Evolutionary conservation across 2,113 vertebrate species (phyloP), one percentile per base, ranked within the genome.

Genomic region (Nettapus auritus): DNA sequence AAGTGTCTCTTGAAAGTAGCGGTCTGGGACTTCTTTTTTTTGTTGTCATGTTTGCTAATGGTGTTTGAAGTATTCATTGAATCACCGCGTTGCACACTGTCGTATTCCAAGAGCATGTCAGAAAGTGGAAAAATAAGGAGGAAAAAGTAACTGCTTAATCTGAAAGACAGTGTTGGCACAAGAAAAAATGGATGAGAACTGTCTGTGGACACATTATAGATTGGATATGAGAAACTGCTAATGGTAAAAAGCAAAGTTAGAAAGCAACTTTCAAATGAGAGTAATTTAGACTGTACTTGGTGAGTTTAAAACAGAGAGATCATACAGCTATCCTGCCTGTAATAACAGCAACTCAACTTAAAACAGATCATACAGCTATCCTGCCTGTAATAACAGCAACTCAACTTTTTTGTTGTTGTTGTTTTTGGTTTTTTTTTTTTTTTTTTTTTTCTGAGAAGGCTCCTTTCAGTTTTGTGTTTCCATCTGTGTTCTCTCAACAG

Each of bases 151-250:
- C 50, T 1, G 0, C 82, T 94, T 67, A 26, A 63, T 62, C 13
- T 50, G 52, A 77, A 60, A 64, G 33, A 23, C 29, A 19, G 5
- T 2, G 11, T 19, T 86, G 33, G 55, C 28, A 20, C 34, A 63
- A 63, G 80, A 63, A 28, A 25, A 48, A 60, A 55, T 60, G 19
- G 44, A 21, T 80, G 4, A 36, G 16, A 80, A 28, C 42, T 0
- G 0, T 62, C 52, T 76, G 34, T 7, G 3, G 25, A 21, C 2
- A 5, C 0, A 1, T 63, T 82, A 21, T 13, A 38, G 29, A 17
- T 29, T 33, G 55, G 7, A 1, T 26, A 11, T 0, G 1, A 82
- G 70, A 63, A 81, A 34, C 60, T 56, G 4, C 36, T 33, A 66
- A 17, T 12, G 18, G 26, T 28, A 31, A 62, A 53, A 50, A 82